These are phyloP conservation scores for Nestor notabilis DNA, from an alignment of 2,113 vertebrate species.

Conservation along the genomic window DNA sequence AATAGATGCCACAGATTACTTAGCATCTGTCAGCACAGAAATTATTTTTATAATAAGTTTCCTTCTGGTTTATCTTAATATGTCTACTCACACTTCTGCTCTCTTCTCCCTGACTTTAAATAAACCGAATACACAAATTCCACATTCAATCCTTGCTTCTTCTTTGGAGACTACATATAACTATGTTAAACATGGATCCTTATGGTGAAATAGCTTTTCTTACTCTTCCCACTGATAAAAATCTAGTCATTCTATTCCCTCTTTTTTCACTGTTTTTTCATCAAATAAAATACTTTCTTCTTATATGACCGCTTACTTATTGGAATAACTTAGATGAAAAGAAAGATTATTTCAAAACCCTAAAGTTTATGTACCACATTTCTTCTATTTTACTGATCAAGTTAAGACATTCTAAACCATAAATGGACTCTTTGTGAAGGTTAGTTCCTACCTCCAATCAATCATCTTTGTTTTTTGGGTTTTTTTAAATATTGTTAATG, in stretches of 20 bases:
- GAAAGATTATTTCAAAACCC: not conserved
- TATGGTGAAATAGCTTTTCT: not conserved
- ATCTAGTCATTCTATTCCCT: not conserved
- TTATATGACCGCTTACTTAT: not conserved
- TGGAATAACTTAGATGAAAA: not conserved
- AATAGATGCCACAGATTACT: not conserved
- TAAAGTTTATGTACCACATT: not conserved
- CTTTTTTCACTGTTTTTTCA: not conserved
- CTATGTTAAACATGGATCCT: not conserved
- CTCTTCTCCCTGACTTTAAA: not conserved
- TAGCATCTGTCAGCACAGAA: not conserved
- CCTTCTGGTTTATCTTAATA: not conserved
- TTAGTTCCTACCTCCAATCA: accelerated
- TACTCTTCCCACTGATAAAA: not conserved
- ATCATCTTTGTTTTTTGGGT: not conserved
- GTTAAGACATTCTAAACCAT: not conserved
- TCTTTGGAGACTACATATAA: not conserved
- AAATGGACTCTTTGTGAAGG: not conserved
- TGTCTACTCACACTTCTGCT: not conserved
- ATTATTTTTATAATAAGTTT: not conserved
- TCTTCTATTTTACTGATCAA: not conserved
- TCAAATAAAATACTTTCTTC: not conserved
- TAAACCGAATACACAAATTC: not conserved
- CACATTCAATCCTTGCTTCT: not conserved
- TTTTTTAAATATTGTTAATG: not conserved